Percentiles rank a stretch among this genome's conserved stretches.
Conservation (phyloP, 1,140 invertebrate species). For the Pseudomyrmex sp. region DNA sequence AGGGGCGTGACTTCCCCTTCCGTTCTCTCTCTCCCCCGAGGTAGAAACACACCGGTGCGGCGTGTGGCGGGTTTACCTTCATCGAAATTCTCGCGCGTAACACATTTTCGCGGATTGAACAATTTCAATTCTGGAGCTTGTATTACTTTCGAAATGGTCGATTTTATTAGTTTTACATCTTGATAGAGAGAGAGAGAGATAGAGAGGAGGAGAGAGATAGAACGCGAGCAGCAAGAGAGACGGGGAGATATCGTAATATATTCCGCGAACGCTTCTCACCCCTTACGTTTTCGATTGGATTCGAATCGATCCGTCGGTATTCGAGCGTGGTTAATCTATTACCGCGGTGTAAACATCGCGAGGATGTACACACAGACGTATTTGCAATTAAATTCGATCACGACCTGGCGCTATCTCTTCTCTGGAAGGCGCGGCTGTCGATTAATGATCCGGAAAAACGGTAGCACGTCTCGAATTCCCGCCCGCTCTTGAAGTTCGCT, state of each 20-base stretch:
- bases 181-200: too few species aligned
- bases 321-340: constrained; percentile 67
- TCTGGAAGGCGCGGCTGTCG: constrained; percentile 65
- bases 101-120: not conserved
- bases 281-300: constrained; percentile 56
- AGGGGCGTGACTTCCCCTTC: constrained; percentile 42
- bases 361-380: constrained; percentile 69
- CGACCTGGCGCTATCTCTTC: constrained; percentile 67
- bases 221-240: not conserved
- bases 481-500: constrained; percentile 10
- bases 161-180: constrained; percentile 13
- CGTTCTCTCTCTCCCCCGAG: not conserved
- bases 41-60: too few species aligned
- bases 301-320: constrained; percentile 60
- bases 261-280: constrained; percentile 33
- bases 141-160: constrained; percentile 1
- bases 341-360: constrained; percentile 70
- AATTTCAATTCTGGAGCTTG: not conserved
- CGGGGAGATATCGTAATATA: not conserved
- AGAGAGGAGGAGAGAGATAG: too few species aligned
- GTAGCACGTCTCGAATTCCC: constrained; percentile 64
- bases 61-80: not conserved
- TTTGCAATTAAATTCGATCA: constrained; percentile 83
- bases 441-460: constrained; percentile 81
- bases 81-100: not conserved